phyloP scores from a whole-genome alignment of 2,888 invertebrate species.

The Calameuta pallipes region DNA sequence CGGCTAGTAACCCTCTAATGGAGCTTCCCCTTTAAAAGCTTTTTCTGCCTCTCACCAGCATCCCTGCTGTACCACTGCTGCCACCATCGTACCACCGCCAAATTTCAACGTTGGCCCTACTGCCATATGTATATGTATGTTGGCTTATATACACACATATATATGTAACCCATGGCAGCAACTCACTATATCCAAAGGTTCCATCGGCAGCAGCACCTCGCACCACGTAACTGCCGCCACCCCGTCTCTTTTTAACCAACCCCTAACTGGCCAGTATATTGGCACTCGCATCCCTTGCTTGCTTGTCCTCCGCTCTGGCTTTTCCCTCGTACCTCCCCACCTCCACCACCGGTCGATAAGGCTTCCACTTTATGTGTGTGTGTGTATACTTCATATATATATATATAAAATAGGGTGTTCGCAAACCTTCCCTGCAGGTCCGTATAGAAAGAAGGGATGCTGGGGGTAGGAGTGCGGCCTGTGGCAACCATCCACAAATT shows the following conservation, averaged over 20 bases:
- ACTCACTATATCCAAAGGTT: no score
- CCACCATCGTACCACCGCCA: slow-evolving; percentile 21
- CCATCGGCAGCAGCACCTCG: slow-evolving; percentile 9
- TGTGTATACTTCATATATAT: no score
- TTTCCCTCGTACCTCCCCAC: slow-evolving; percentile 12
- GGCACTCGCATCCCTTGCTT: slow-evolving; percentile 22
- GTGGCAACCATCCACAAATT: slow-evolving; percentile 50
- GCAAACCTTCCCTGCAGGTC: no score
- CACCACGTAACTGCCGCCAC: slow-evolving; percentile 13
- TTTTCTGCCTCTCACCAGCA: slow-evolving; percentile 19
- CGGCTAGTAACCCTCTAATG: slow-evolving; percentile 14
- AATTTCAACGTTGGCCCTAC: slow-evolving; percentile 27
- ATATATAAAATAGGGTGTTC: no score
- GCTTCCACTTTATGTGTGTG: not conserved
- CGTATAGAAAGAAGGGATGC: not conserved
- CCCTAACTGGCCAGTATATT: slow-evolving; percentile 33
- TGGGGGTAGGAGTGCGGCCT: slow-evolving; percentile 24
- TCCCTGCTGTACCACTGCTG: slow-evolving; percentile 30
- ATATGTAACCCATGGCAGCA: not conserved
- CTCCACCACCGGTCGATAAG: slow-evolving; percentile 8
- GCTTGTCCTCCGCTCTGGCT: slow-evolving; percentile 16
- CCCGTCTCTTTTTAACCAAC: slow-evolving; percentile 29
- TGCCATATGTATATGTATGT: not conserved
- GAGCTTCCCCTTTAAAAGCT: slow-evolving; percentile 39
- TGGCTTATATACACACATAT: not conserved